phyloP scores from a whole-genome alignment of 2,888 invertebrate genomes.

The Heterodera filipjevi region DNA sequence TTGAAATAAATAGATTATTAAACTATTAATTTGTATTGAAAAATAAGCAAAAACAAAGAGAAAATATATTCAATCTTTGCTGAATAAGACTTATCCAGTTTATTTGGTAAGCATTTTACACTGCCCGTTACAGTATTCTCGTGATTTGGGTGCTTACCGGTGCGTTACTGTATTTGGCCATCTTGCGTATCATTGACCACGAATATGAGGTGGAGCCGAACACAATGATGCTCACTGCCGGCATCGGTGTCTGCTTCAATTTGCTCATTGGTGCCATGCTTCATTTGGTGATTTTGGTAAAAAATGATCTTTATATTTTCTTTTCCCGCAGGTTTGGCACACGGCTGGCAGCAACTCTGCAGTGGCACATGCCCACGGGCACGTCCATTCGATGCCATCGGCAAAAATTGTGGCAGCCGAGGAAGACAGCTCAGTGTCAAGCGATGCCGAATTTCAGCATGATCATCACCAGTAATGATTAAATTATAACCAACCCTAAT shows the following conservation, averaged over 20 bases:
- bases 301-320: neutral
- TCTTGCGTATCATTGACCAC: slow-evolving; percentile 79
- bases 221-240: slow-evolving; percentile 84
- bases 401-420: neutral
- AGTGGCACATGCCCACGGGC: slow-evolving; percentile 25
- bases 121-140: slow-evolving; percentile 75
- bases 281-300: slow-evolving; percentile 32
- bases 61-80: too few relatives aligned
- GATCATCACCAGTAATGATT: neutral
- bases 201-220: slow-evolving; percentile 82
- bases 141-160: slow-evolving; percentile 97
- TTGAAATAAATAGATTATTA: too few relatives aligned
- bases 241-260: slow-evolving; percentile 87
- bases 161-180: slow-evolving; percentile 89
- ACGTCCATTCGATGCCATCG: slow-evolving; percentile 20
- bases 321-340: slow-evolving; percentile 1
- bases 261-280: slow-evolving; percentile 72
- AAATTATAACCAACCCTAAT: neutral
- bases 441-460: neutral
- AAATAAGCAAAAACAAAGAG: neutral
- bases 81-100: too few relatives aligned
- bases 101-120: neutral
- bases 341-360: slow-evolving; percentile 10
- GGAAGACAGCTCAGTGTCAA: slow-evolving; percentile 1
- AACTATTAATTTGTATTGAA: too few relatives aligned